Evolutionary conservation across 2,113 vertebrate genomes (phyloP).

Genomic region (Dascyllus trimaculatus): DNA sequence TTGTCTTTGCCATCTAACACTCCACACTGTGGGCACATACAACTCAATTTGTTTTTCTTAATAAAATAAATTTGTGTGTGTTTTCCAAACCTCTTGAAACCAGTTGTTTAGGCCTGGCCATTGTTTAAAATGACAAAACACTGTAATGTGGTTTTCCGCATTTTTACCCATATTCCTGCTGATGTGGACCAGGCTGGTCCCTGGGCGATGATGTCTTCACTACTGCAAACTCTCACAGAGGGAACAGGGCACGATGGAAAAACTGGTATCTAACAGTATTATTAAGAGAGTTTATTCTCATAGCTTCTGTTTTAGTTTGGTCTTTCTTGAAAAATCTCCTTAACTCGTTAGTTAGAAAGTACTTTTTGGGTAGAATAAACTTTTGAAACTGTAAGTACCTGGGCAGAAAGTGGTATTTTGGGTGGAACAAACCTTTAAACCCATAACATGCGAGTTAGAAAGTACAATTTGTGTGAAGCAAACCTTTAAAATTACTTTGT

Average conservation of each 20-base stretch:
- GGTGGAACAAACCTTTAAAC: no score
- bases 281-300: not conserved
- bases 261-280: not conserved
- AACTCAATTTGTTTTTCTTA: no score
- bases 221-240: constrained; percentile 36
- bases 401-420: no score
- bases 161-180: constrained; percentile 33
- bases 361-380: no score
- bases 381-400: no score
- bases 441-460: no score
- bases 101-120: not conserved
- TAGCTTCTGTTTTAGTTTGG: not conserved
- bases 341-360: no score
- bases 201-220: constrained; percentile 2
- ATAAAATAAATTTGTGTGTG: constrained; percentile 4
- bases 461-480: no score
- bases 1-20: no score
- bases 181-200: constrained; percentile 22
- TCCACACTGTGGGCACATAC: no score
- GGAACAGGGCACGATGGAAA: not conserved
- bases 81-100: constrained; percentile 22
- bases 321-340: not conserved
- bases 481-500: no score
- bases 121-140: constrained; percentile 33
- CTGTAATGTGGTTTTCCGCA: constrained; percentile 6